Evolutionary conservation across 2,113 vertebrate species (phyloP).

Genomic region (Hippocampus zosterae): DNA sequence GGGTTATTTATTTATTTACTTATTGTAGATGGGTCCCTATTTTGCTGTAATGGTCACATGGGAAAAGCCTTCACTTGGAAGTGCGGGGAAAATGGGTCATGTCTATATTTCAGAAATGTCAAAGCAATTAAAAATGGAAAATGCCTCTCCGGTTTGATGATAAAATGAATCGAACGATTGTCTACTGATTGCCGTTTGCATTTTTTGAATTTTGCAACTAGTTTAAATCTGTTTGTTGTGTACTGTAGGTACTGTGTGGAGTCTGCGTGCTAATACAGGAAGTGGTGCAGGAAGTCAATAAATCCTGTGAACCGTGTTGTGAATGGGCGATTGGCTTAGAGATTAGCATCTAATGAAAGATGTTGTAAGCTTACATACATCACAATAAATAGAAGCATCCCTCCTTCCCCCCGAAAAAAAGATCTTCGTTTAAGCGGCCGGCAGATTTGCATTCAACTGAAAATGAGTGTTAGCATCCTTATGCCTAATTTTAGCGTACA

Average conservation of each 20-base stretch:
- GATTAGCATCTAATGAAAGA: constrained; percentile 33
- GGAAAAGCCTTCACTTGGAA: constrained; percentile 58
- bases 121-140: constrained; percentile 60
- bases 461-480: neutral
- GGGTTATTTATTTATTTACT: neutral
- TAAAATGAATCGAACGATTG: constrained; percentile 73
- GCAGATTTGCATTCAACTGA: neutral
- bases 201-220: constrained; percentile 60
- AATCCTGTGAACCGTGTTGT: constrained; percentile 1
- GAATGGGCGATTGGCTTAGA: neutral
- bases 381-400: neutral
- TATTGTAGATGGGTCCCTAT: constrained; percentile 37
- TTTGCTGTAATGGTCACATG: constrained; percentile 51
- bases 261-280: neutral
- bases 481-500: neutral
- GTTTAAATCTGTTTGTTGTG: constrained; percentile 13
- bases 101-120: constrained; percentile 63
- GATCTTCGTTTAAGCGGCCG: neutral
- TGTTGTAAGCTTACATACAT: neutral
- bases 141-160: constrained; percentile 58
- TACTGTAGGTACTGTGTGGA: neutral
- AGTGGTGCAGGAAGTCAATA: constrained; percentile 22
- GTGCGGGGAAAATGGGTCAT: constrained; percentile 59
- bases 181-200: constrained; percentile 71
- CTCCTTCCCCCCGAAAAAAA: neutral